A percentile compares a stretch with the other conserved stretches of the same genome.
phyloP scores from a whole-genome alignment of 2,113 vertebrate species.

The Calidris pugnax region DNA sequence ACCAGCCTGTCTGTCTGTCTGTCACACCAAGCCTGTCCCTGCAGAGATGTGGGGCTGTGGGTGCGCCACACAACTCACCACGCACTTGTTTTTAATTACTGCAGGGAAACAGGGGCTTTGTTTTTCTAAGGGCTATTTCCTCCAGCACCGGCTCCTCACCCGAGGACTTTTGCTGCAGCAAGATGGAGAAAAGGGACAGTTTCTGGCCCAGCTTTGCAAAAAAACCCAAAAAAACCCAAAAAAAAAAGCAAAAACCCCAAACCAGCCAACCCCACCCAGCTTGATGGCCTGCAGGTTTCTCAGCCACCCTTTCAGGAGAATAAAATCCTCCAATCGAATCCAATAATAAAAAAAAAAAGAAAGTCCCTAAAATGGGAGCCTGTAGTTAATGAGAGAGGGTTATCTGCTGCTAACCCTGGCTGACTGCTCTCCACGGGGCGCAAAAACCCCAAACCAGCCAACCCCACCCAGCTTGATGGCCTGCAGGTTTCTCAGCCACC shows the following conservation, averaged over 20 bases:
- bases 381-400: neutral
- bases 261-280: neutral
- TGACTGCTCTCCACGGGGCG: neutral
- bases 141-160: neutral
- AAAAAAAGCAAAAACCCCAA: too few relatives aligned
- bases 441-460: neutral
- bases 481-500: neutral
- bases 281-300: neutral
- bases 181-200: neutral
- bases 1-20: neutral
- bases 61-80: neutral
- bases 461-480: neutral
- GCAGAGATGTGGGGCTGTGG: neutral
- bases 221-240: too few relatives aligned
- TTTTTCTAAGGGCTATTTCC: neutral
- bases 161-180: neutral
- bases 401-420: constrained; percentile 23
- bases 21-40: neutral
- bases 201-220: neutral
- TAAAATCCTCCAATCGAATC: neutral
- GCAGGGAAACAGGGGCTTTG: neutral
- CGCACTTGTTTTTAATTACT: neutral
- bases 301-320: neutral
- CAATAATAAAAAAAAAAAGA: too few relatives aligned
- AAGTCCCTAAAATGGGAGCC: neutral